Conservation (phyloP, 2,888 invertebrate genomes). For the Operophtera brumata region DNA sequence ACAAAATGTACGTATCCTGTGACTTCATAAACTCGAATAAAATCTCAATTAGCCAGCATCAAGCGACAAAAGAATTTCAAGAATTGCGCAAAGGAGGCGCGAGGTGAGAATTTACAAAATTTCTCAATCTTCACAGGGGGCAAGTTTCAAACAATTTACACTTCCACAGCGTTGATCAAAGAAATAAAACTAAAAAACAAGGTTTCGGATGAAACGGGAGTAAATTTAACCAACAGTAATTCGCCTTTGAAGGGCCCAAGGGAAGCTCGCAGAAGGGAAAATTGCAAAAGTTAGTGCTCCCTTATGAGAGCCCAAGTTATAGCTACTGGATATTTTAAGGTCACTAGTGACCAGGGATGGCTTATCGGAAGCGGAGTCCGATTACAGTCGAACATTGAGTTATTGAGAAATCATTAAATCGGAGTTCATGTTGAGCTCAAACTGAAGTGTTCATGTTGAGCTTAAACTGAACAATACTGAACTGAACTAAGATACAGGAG, state of each 20-base stretch:
- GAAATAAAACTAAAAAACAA: slow-evolving; percentile 78
- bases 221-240: slow-evolving; percentile 78
- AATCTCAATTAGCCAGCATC: slow-evolving; percentile 23
- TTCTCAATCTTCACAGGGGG: slow-evolving; percentile 65
- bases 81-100: slow-evolving; percentile 21
- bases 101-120: slow-evolving; percentile 73
- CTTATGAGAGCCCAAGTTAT: slow-evolving; percentile 68
- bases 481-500: no score
- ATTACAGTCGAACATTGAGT: not conserved
- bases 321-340: slow-evolving; percentile 56
- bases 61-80: slow-evolving; percentile 21
- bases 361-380: slow-evolving; percentile 10
- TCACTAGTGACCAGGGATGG: slow-evolving; percentile 36
- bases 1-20: not conserved
- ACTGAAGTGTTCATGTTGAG: no score
- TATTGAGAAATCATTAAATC: not conserved
- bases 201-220: slow-evolving; percentile 65
- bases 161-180: slow-evolving; percentile 75
- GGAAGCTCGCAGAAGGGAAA: slow-evolving; percentile 68
- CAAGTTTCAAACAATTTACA: slow-evolving; percentile 75
- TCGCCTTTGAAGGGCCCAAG: slow-evolving; percentile 72
- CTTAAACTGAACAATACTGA: no score
- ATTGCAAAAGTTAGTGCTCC: slow-evolving; percentile 76
- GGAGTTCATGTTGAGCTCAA: no score
- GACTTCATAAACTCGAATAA: slow-evolving; percentile 9